These are phyloP conservation scores for Napeogenes inachia DNA, from an alignment of 2,888 invertebrate genomes.

Conservation along the genomic window DNA sequence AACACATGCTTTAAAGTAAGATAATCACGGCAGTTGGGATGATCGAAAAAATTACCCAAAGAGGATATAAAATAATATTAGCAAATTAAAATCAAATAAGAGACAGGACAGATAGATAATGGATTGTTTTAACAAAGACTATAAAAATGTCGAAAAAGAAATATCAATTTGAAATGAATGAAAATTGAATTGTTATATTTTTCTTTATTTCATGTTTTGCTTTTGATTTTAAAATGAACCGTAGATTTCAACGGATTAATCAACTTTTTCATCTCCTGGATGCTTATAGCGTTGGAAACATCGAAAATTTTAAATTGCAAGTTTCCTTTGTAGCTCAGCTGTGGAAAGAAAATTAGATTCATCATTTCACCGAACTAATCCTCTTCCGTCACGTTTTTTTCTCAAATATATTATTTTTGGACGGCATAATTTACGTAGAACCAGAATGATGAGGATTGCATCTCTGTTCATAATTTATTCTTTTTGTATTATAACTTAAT, in stretches of 20 bases:
- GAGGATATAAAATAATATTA: neutral
- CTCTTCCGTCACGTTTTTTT: slow-evolving; percentile 23
- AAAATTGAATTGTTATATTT: neutral
- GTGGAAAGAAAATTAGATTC: slow-evolving; percentile 31
- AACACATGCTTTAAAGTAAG: too few species aligned
- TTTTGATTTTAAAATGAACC: slow-evolving; percentile 31
- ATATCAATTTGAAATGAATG: neutral
- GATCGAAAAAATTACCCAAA: too few species aligned
- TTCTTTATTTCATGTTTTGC: slow-evolving; percentile 22
- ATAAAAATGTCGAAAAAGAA: neutral
- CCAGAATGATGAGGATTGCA: slow-evolving; percentile 2
- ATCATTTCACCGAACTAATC: slow-evolving; percentile 31
- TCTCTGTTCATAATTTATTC: neutral
- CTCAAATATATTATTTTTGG: slow-evolving; percentile 21
- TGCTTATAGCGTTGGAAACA: slow-evolving; percentile 32
- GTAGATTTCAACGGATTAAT: slow-evolving; percentile 32
- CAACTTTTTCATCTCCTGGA: slow-evolving; percentile 34
- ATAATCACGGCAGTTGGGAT: too few species aligned
- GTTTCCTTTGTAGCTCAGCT: slow-evolving; percentile 32
- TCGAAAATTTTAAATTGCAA: slow-evolving; percentile 35
- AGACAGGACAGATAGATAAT: neutral
- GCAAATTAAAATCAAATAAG: neutral
- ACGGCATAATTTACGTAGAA: slow-evolving; percentile 11
- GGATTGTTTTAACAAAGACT: neutral
- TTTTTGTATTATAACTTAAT: too few species aligned